Base-by-base conservation (phyloP, 2,888 invertebrate species). In the Drosophila multiciliata region DNA sequence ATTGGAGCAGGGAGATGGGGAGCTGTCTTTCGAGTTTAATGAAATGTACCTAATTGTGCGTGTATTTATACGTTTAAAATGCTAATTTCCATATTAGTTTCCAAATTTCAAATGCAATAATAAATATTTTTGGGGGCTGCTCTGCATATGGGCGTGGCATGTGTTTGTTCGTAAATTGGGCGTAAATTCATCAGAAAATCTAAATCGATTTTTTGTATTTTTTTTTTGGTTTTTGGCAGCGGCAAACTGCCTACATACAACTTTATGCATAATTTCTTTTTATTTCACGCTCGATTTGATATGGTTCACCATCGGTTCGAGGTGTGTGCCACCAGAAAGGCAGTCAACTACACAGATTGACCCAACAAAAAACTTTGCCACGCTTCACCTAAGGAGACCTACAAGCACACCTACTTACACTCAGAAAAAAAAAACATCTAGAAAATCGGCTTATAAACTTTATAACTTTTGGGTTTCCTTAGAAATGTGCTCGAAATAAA, bases 261-360 rank as follows among this genome's bases (percentile, higher is more conserved):
- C 77, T 75, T 87, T 89, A 84, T 80, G 88, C 90, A 89, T 89
- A 87, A 86, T 89, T 87, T 89, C 86, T 89, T 89, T 86, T 89
- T 85, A 89, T 86, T 86, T 86, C 53, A 86, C 89, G 85, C 85
- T 69, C 87, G 89, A 86, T 86, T 86, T 87, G 78, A 60, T 72
- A 72, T 58, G 70, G 58, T 67, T 70, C 49, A 45, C 62, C 54
- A 67, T 20, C 48, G 58, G 35, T n/a, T 50, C 40, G 26, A 45
- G 35, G 63, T 55, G 71, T 52, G 75, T 75, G 65, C 48, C 78
- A n/a, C 63, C 73, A 54, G 58, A 45, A 60, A 29, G 20, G 20
- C 45, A 20, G 59, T 9, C 64, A 61, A 75, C 75, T 74, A 64
- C 61, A 40, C 33, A 55, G 49, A 69, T 61, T 53, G 61, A 63